Evolutionary conservation across 1,140 invertebrate species (phyloP).

Genomic region (Zaprionus ghesquierei): DNA sequence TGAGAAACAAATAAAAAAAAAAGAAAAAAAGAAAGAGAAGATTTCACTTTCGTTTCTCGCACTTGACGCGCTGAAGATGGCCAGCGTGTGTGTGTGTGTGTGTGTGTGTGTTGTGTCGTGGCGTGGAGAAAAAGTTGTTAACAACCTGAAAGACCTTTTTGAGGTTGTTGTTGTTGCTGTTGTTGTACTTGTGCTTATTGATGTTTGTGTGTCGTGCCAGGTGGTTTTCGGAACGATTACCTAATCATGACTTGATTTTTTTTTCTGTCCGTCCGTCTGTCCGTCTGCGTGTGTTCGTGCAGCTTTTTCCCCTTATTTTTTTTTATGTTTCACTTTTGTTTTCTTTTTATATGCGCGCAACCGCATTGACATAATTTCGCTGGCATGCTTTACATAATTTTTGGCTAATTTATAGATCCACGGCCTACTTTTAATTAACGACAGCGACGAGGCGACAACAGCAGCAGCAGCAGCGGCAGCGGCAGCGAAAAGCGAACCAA

Average conservation of each 20-base stretch:
- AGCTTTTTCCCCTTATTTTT: background rate
- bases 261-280: constrained; percentile 19
- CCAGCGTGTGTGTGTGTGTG: no score
- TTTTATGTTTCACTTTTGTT: constrained; percentile 36
- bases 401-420: constrained; percentile 67
- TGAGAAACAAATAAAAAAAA: background rate
- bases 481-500: constrained; percentile 3
- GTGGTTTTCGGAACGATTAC: constrained; percentile 75
- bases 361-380: constrained; percentile 76
- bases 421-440: constrained; percentile 65
- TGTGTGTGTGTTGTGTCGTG: background rate
- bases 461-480: background rate
- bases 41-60: constrained; percentile 73
- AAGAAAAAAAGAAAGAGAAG: constrained; percentile 33
- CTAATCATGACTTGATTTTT: constrained; percentile 66
- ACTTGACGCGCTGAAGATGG: constrained; percentile 53
- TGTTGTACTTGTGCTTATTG: constrained; percentile 51
- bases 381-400: constrained; percentile 73
- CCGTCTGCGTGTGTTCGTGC: background rate
- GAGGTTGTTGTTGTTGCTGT: constrained; percentile 20
- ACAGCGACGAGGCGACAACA: background rate
- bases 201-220: constrained; percentile 75
- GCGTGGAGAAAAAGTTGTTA: constrained; percentile 61
- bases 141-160: constrained; percentile 67
- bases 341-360: constrained; percentile 32